Base-by-base conservation (phyloP, 2,797 vertebrate genomes). In the Chiroxiphia lanceolata region DNA sequence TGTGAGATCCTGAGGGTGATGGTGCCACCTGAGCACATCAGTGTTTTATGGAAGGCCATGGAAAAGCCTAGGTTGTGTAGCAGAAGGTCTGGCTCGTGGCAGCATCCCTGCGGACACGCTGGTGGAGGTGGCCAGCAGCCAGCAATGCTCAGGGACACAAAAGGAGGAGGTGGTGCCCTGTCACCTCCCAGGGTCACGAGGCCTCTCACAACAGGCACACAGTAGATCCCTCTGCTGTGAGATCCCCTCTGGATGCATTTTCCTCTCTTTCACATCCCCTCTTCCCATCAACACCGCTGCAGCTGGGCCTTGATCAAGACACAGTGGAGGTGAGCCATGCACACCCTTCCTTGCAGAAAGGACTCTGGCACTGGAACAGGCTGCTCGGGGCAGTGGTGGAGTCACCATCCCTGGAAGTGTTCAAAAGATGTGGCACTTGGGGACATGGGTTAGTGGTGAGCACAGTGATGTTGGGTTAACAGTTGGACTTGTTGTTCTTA, bases 71-170 rank as follows among this genome's bases (percentile, higher is more conserved):
- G 64, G 63, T 36, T 29, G 47, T 22, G 40, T 7, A 14, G 47
- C 0, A 0, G 17, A 40, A 89, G 27, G 29, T 14, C 27, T 15
- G 34, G 20, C 2, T 76, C 20, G 2, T 0, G 0, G 48, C 70
- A 79, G n/a, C 61, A 51, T 17, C 47, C 45, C 45, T 59, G 65
- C 0, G 0, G 79, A 33, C 12, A 3, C 0, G 0, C 10, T 4
- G 27, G 34, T 59, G 34, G 7, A 19, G 0, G 0, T 7, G 27
- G 47, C 29, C 76, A 78, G 69, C 56, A 77, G 48, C 34, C 60
- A 53, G 63, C 33, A 29, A 7, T 2, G 26, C 38, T 50, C 8
- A 6, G 8, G 33, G 74, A 42, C 57, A n/a, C 19, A 27, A 75
- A 45, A 69, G 40, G 20, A 44, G 59, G 29, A 40, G 15, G 45